These are phyloP conservation scores for Drosophila pegasa DNA, from an alignment of 2,888 invertebrate species.

Conservation along the genomic window DNA sequence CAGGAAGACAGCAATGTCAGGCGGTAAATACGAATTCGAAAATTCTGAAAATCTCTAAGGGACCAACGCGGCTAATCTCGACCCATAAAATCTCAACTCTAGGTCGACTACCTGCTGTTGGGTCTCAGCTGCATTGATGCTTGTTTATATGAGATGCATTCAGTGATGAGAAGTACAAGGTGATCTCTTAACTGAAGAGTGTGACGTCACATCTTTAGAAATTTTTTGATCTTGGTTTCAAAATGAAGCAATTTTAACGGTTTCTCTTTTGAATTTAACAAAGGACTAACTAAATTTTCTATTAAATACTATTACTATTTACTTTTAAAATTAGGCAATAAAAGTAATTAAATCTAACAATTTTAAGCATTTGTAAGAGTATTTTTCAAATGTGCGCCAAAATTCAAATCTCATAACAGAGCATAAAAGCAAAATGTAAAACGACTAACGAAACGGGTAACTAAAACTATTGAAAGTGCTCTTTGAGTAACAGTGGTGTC, in stretches of 20 bases:
- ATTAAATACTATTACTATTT: too few species aligned
- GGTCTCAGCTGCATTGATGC: slow-evolving; percentile 4
- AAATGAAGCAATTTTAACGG: not conserved
- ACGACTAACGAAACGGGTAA: not conserved
- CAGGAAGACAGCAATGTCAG: slow-evolving; percentile 27
- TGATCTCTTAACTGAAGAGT: not conserved
- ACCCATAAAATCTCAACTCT: not conserved
- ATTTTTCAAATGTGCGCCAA: not conserved
- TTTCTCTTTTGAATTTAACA: too few species aligned
- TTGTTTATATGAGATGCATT: not conserved
- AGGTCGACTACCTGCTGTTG: not conserved
- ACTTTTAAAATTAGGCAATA: not conserved
- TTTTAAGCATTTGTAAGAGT: not conserved
- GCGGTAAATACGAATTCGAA: not conserved
- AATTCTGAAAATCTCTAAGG: not conserved
- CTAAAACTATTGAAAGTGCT: not conserved
- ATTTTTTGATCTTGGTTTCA: not conserved
- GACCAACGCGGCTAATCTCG: not conserved
- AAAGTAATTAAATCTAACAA: not conserved
- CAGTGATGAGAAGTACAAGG: not conserved
- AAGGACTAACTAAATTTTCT: too few species aligned
- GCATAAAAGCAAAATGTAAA: not conserved
- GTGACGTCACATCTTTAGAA: not conserved
- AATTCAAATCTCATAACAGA: not conserved
- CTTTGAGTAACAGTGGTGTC: accelerated